Evolutionary conservation across 1,140 invertebrate genomes (phyloP).

Genomic region (Drosophila tristis): DNA sequence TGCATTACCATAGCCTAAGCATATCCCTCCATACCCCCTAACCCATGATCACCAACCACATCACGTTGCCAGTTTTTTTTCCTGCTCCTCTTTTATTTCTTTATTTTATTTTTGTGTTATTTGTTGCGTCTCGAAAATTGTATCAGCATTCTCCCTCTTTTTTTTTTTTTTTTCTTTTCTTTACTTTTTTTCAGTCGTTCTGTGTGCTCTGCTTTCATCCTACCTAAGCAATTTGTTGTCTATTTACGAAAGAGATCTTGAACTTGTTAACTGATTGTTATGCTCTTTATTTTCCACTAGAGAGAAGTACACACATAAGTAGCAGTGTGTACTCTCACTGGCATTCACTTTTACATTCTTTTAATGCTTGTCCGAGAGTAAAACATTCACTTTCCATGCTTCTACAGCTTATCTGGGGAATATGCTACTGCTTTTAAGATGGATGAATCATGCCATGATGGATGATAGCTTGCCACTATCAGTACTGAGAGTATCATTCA

Average conservation of each 20-base stretch:
- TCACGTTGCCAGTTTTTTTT: constrained; percentile 47
- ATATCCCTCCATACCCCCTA: constrained; percentile 1
- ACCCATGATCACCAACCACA: constrained; percentile 37
- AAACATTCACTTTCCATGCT: too few relatives aligned
- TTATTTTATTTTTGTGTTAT: constrained; percentile 8
- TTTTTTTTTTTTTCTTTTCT: background rate
- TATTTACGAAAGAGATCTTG: constrained; percentile 34
- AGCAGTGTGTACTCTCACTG: too few relatives aligned
- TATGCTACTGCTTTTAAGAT: too few relatives aligned
- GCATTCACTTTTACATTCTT: too few relatives aligned
- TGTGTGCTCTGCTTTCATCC: constrained; percentile 9
- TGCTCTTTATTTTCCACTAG: constrained; percentile 13
- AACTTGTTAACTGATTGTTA: constrained; percentile 37
- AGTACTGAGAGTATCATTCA: too few relatives aligned
- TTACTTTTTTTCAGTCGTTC: background rate
- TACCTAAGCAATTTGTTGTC: constrained; percentile 13
- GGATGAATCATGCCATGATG: too few relatives aligned
- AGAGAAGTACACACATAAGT: background rate
- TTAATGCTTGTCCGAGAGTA: too few relatives aligned
- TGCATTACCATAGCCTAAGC: constrained; percentile 60
- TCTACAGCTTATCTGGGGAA: too few relatives aligned
- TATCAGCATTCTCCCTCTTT: constrained; percentile 29
- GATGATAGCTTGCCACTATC: too few relatives aligned
- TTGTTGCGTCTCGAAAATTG: constrained; percentile 17
- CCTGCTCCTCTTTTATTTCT: background rate